Base-by-base conservation (phyloP, 2,888 invertebrate species). In the Drosophila greeni region DNA sequence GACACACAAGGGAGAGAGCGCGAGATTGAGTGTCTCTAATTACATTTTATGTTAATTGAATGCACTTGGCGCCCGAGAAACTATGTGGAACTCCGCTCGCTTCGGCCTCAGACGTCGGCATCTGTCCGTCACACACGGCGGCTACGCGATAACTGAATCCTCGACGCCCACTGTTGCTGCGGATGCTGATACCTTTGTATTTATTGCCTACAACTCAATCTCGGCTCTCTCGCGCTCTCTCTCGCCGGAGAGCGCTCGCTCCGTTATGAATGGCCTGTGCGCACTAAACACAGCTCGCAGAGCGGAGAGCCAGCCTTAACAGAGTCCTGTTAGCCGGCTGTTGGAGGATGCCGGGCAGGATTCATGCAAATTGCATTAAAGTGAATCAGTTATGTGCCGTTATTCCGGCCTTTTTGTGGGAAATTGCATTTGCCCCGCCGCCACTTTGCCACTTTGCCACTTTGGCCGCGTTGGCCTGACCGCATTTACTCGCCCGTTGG, bases 101-200 rank as follows among this genome's bases (percentile, higher is more conserved):
- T 58, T 24, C 29, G 33, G 16, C 20, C 45, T 33, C 26, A 34
- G 42, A 26, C 45, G 24, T 43, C 43, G 43, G 29, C 43, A 42
- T 37, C 40, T 34, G 56, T 56, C 58, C 43, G 66, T 66, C 60
- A 72, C 57, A 72, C 70, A 69, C 74, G 73, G 70, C 74, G 75
- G 65, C 47, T 74, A 69, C 72, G 72, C 59, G 70, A 70, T 62
- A 33, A 62, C 68, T 70, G 55, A 49, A 40, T 60, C 55, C 52
- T 59, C 65, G 68, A 67, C 68, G 75, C 59, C 83, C 66, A 84
- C 82, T 80, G 79, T 74, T 72, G 66, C 72, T 64, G 66, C 61
- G 55, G 79, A 70, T 84, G 82, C 79, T 76, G 70, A 66, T 61
- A 59, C 20, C 54, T 58, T 57, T 39, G 66, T 76, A 76, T 79